These are phyloP conservation scores for Bettongia penicillata DNA, from an alignment of 2,113 vertebrate genomes.

Conservation along the genomic window DNA sequence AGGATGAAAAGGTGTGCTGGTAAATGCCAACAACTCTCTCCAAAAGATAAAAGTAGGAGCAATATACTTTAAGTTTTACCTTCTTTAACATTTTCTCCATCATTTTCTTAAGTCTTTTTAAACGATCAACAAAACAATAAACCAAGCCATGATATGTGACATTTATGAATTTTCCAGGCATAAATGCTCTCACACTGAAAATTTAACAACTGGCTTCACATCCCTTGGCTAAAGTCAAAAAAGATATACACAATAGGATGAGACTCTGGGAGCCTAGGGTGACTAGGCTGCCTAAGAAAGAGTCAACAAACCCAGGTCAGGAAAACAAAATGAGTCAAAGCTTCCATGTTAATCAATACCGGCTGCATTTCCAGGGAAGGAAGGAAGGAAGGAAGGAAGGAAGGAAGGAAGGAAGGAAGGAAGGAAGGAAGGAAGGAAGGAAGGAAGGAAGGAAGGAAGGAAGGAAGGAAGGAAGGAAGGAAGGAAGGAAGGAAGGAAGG, in stretches of 20 bases:
- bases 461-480: background rate
- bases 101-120: background rate
- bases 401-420: background rate
- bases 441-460: rapidly evolving
- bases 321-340: no score
- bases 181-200: background rate
- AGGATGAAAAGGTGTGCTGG: background rate
- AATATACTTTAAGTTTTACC: background rate
- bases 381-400: background rate
- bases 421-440: background rate
- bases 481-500: background rate
- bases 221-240: no score
- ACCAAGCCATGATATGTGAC: background rate
- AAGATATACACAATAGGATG: no score
- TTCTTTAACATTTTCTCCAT: background rate
- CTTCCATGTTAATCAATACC: no score
- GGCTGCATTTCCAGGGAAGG: background rate
- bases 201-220: no score
- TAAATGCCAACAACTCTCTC: background rate
- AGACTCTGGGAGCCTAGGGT: no score
- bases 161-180: background rate
- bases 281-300: no score
- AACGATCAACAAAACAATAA: background rate
- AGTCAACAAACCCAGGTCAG: no score
- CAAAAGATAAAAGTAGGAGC: background rate